These are phyloP conservation scores for Polyodon spathula DNA, from an alignment of 2,113 vertebrate species.

Conservation along the genomic window DNA sequence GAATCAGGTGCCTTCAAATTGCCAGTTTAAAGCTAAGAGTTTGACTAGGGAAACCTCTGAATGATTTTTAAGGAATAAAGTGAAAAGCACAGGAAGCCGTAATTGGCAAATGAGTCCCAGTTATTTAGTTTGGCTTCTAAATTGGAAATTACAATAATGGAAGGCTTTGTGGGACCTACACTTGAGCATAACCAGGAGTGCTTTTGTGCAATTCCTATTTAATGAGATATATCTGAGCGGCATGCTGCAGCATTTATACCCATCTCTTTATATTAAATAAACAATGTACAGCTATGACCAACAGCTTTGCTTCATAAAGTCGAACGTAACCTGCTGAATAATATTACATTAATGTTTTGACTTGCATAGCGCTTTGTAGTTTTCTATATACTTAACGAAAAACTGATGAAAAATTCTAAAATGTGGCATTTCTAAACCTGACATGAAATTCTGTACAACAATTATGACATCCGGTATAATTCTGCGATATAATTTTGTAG, in stretches of 20 bases:
- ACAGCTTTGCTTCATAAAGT: no score
- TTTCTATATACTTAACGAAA: no score
- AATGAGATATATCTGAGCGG: constrained; percentile 60
- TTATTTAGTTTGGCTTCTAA: constrained; percentile 78
- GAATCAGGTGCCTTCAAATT: background rate
- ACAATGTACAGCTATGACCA: constrained; percentile 18
- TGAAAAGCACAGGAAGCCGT: constrained; percentile 69
- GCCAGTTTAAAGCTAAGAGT: background rate
- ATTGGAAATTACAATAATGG: constrained; percentile 76
- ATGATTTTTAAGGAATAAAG: constrained; percentile 65
- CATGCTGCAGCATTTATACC: constrained; percentile 68
- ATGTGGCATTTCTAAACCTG: no score
- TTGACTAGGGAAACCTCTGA: constrained; percentile 39
- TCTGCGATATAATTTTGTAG: no score
- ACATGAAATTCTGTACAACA: no score
- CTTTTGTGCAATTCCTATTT: constrained; percentile 64
- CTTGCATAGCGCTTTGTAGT: no score
- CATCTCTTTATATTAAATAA: constrained; percentile 68
- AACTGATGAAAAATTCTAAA: no score
- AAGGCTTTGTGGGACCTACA: constrained; percentile 65
- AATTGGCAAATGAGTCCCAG: constrained; percentile 81
- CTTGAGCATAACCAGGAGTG: constrained; percentile 54
- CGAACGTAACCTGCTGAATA: no score
- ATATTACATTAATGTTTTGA: no score
- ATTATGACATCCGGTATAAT: no score